Evolutionary conservation across 2,888 invertebrate species (phyloP).

Genomic region (Halocaridina rubra): DNA sequence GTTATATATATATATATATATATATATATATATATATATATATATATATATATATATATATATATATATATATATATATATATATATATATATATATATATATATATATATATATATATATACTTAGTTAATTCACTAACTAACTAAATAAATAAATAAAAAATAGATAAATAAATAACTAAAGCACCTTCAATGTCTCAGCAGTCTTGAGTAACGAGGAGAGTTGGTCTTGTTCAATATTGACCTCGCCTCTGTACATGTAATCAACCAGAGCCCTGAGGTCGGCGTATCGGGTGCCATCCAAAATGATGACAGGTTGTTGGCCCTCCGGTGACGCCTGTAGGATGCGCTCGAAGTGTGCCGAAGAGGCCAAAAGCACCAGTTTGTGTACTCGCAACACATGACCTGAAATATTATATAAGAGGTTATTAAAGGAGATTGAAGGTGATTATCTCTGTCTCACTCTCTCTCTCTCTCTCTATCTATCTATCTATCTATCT

Average conservation of each 20-base stretch:
- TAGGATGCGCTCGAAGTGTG: conserved; percentile 62
- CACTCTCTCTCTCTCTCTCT: too few relatives aligned
- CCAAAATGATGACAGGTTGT: conserved; percentile 62
- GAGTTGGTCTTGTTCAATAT: conserved; percentile 91
- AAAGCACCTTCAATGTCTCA: conserved; percentile 88
- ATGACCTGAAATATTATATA: conserved; percentile 43
- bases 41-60: too few relatives aligned
- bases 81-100: conserved; percentile 10
- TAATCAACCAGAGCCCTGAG: conserved; percentile 90
- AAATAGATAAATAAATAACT: too few relatives aligned
- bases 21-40: too few relatives aligned
- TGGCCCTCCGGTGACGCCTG: conserved; percentile 61
- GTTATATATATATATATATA: too few relatives aligned
- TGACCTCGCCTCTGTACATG: conserved; percentile 96
- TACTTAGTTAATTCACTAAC: too few relatives aligned
- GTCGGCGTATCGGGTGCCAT: conserved; percentile 88
- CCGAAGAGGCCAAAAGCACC: conserved; percentile 61
- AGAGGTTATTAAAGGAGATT: too few relatives aligned
- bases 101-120: too few relatives aligned
- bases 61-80: conserved; percentile 6
- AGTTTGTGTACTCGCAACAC: conserved; percentile 62
- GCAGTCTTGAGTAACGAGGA: conserved; percentile 90
- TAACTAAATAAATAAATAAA: too few relatives aligned
- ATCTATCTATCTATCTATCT: too few relatives aligned
- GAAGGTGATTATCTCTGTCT: too few relatives aligned